These are phyloP conservation scores for Ptycholaimellus sp. DNA, from an alignment of 2,888 invertebrate genomes.

Conservation along the genomic window DNA sequence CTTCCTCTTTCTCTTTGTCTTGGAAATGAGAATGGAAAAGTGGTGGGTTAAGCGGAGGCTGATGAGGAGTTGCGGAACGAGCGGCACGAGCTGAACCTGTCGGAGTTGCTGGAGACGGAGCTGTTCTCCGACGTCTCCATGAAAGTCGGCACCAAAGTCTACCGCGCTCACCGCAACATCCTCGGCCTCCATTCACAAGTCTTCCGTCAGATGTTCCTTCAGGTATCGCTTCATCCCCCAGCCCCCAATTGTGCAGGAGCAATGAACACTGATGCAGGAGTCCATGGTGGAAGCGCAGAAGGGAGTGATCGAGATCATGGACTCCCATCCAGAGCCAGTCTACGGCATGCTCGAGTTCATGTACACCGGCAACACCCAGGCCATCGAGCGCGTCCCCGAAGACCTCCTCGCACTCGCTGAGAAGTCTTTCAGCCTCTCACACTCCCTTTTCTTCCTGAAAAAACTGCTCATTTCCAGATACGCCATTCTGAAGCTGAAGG, in stretches of 20 bases:
- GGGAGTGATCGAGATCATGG: slow-evolving; percentile 17
- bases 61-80: slow-evolving; percentile 10
- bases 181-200: slow-evolving; percentile 18
- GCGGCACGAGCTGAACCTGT: slow-evolving; percentile 8
- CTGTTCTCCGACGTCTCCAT: slow-evolving; percentile 18
- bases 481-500: slow-evolving; percentile 17
- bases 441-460: too few species aligned
- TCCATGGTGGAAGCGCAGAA: slow-evolving; percentile 18
- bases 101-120: slow-evolving; percentile 16
- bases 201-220: slow-evolving; percentile 17
- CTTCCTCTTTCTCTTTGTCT: too few species aligned
- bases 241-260: background rate
- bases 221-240: background rate
- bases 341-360: slow-evolving; percentile 19
- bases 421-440: too few species aligned
- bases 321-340: slow-evolving; percentile 17
- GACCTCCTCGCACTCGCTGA: too few species aligned
- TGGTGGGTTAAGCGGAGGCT: slow-evolving; percentile 11
- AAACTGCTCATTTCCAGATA: too few species aligned
- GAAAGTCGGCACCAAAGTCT: slow-evolving; percentile 14
- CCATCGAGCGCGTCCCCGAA: too few species aligned
- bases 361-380: slow-evolving; percentile 15
- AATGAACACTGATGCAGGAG: slow-evolving; percentile 6
- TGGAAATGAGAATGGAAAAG: too few species aligned
- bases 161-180: slow-evolving; percentile 18